phyloP scores from a whole-genome alignment of 2,797 vertebrate genomes.

The Rhinoraja longicauda region DNA sequence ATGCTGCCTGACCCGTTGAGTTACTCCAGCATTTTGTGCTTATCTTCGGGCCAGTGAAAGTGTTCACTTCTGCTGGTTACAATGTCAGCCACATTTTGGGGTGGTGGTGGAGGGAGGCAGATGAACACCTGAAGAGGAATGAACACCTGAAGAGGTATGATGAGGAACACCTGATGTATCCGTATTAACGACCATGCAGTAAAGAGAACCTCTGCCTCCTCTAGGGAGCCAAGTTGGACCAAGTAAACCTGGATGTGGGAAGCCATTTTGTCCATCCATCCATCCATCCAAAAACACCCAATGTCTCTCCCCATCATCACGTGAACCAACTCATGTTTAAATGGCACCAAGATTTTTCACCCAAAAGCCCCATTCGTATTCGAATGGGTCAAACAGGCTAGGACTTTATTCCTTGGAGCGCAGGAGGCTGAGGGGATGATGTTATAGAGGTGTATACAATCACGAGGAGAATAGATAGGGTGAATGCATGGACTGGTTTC shows the following conservation, averaged over 20 bases:
- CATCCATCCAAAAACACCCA: not conserved
- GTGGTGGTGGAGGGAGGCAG: too few species aligned
- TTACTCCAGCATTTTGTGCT: too few species aligned
- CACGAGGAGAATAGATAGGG: too few species aligned
- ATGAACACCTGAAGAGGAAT: too few species aligned
- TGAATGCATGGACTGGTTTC: too few species aligned
- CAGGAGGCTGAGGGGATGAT: too few species aligned
- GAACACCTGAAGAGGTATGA: too few species aligned
- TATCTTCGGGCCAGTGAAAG: not conserved
- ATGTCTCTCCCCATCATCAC: too few species aligned
- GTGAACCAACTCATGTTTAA: not conserved
- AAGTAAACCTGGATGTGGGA: not conserved
- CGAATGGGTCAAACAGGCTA: not conserved
- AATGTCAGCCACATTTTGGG: not conserved
- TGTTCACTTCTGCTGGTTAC: not conserved
- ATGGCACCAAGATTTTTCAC: not conserved
- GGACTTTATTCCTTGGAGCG: too few species aligned
- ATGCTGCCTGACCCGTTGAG: too few species aligned
- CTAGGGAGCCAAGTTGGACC: not conserved
- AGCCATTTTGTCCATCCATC: not conserved
- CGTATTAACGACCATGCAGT: not conserved
- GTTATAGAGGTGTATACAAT: too few species aligned
- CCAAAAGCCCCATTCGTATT: not conserved
- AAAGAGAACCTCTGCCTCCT: not conserved
- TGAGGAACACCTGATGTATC: not conserved